phyloP scores from a whole-genome alignment of 2,797 vertebrate species.

The Masticophis lateralis region DNA sequence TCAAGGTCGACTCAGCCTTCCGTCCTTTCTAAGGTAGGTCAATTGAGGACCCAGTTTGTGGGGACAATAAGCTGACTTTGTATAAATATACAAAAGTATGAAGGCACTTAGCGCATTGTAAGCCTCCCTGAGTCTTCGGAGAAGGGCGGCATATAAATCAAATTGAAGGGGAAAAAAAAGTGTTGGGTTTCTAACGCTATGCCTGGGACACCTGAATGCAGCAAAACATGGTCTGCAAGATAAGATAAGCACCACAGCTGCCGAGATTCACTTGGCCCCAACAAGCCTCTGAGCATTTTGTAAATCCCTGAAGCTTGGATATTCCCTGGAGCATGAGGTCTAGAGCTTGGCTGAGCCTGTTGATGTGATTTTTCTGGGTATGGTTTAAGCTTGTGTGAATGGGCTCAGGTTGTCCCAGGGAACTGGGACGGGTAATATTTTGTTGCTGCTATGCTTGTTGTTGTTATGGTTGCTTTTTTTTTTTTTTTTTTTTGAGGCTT shows the following conservation, averaged over 20 bases:
- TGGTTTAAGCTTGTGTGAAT: not conserved
- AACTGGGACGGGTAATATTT: not conserved
- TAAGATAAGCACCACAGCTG: not conserved
- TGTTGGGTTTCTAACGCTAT: not conserved
- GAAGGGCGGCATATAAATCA: no score
- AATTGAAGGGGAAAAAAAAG: no score
- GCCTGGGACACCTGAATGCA: not conserved
- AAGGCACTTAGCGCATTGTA: no score
- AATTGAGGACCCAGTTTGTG: no score
- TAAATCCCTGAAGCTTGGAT: not conserved
- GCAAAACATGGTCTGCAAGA: not conserved
- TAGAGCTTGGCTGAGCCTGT: not conserved
- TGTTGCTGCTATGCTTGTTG: not conserved
- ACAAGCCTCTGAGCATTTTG: not conserved
- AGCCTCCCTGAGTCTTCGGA: no score
- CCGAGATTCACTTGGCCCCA: not conserved
- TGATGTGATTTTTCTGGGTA: not conserved
- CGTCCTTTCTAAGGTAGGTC: no score
- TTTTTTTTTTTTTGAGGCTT: not conserved
- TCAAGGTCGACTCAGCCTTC: no score
- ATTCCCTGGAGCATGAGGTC: not conserved
- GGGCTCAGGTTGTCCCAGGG: not conserved
- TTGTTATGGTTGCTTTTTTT: not conserved
- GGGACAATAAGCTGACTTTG: no score
- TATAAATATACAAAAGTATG: no score